Conservation (phyloP, 2,113 vertebrate genomes). For the Oreochromis tanganicae region DNA sequence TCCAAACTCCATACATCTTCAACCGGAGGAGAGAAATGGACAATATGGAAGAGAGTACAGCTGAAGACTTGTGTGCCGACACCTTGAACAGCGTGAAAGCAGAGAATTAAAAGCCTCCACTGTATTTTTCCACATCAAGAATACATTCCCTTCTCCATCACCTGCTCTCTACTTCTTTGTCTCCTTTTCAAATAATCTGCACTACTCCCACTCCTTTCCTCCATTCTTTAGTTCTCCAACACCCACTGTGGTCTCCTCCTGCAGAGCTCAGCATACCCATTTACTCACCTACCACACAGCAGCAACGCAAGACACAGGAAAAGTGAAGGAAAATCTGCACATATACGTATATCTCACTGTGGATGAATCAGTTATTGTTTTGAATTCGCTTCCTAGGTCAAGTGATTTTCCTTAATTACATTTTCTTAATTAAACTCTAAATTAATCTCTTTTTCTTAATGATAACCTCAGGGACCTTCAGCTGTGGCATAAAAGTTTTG, state of each 20-base stretch:
- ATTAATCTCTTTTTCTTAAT: background rate
- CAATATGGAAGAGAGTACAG: background rate
- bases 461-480: conserved; percentile 18
- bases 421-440: conserved; percentile 45
- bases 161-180: background rate
- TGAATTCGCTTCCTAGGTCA: background rate
- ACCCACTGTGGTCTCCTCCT: background rate
- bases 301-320: background rate
- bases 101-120: background rate
- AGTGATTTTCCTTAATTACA: background rate
- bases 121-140: background rate
- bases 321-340: background rate
- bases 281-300: background rate
- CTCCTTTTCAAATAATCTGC: background rate
- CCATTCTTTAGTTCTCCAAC: background rate
- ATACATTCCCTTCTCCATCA: background rate
- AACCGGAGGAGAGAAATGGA: background rate
- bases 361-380: background rate
- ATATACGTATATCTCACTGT: background rate
- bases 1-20: conserved; percentile 27
- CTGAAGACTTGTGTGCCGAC: background rate
- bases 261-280: background rate
- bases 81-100: background rate
- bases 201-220: conserved; percentile 1
- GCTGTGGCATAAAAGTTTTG: background rate